Base-by-base conservation (phyloP, 1,140 invertebrate species). In the Pseudomyrmex flavicornis region DNA sequence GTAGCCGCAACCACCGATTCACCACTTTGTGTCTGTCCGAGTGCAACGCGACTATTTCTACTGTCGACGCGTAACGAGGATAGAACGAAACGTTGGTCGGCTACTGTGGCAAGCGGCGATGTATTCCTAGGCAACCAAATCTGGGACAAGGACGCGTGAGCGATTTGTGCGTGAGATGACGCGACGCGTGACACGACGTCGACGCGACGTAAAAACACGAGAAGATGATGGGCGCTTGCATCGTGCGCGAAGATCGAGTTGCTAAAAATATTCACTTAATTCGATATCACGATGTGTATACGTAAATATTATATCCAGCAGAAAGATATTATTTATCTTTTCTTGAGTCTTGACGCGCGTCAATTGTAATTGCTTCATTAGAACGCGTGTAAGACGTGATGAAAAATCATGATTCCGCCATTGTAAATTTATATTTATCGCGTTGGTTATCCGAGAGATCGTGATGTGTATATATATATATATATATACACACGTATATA, bases 61-160 rank as follows among this genome's bases (percentile, higher is more conserved):
- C 89, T 83, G 84, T 56, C 73, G 80, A 58, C 83, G 85, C 83
- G 77, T 87, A 87, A 91, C 83, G 89, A 85, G 79, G 88, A 90
- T 89, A 76, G 86, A 83, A 79, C 74, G 86, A 85, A 90, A 90
- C 90, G 90, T 92, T 91, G 90, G 91, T 91, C 91, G 87, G 85
- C 88, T 72, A 82, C 46, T 63, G 84, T 82, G 65, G 73, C 80
- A 79, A 88, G 75, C 76, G 74, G 75, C 77, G 82, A 83, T 84
- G 86, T 91, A 89, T 91, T 91, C 90, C 89, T 90, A 89, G 84
- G 87, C 65, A 35, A 66, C 79, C 74, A 69, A 35, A 93, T 88
- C 89, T 91, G 86, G 92, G 91, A 90, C 91, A 93, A 93, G 92
- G 91, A 93, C 92, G 90, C 85, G 79, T 82, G 70, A 62, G 72